These are phyloP conservation scores for Etheostoma nigrum DNA, from an alignment of 2,797 vertebrate genomes.

Conservation along the genomic window DNA sequence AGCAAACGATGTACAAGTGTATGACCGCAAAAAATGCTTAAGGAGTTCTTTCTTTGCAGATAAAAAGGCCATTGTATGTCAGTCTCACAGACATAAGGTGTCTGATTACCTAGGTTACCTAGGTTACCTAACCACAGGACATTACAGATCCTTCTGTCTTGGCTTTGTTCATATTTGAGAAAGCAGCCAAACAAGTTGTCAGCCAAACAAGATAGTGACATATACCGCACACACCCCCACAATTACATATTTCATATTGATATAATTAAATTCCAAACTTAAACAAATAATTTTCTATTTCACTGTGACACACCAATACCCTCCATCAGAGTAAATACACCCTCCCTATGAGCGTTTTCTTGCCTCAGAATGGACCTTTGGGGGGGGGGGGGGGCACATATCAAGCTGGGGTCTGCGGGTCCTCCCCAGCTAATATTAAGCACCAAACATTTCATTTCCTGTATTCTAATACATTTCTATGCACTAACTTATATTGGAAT, in stretches of 20 bases:
- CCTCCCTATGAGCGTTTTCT: no score
- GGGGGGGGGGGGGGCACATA: no score
- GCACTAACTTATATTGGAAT: no score
- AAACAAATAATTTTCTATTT: constrained; percentile 1
- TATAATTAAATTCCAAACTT: not conserved
- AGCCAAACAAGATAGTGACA: constrained; percentile 1
- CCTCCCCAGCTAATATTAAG: no score
- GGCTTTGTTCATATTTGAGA: constrained; percentile 1
- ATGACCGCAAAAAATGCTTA: not conserved
- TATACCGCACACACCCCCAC: not conserved
- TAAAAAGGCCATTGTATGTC: constrained; percentile 2
- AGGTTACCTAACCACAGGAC: constrained; percentile 1
- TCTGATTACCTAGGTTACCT: constrained; percentile 11
- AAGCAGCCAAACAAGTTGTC: not conserved
- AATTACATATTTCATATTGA: not conserved
- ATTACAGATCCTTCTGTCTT: not conserved
- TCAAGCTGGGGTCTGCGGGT: no score
- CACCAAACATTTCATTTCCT: no score
- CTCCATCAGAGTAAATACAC: not conserved
- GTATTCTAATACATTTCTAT: no score
- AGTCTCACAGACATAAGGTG: not conserved
- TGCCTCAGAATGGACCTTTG: no score
- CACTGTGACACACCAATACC: rapidly evolving
- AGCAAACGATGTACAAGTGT: not conserved
- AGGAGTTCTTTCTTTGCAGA: constrained; percentile 10